Evolutionary conservation across 2,888 invertebrate species (phyloP).

Genomic region (Patella ulyssiponensis): DNA sequence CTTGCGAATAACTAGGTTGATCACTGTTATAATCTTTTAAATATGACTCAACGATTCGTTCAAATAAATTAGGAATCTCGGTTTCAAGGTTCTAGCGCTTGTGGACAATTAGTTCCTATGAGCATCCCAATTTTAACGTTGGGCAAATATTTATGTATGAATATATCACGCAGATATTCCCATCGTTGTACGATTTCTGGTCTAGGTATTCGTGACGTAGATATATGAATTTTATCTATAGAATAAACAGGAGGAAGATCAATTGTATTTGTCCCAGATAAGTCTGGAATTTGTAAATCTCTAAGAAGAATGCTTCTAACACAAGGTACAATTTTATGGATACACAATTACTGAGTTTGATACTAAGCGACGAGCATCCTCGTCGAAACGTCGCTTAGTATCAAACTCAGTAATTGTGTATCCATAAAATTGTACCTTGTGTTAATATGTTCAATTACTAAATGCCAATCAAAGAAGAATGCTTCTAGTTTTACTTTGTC

Average conservation of each 20-base stretch:
- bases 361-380: no score
- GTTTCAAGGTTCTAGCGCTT: background rate
- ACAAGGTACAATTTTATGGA: no score
- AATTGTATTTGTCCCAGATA: constrained; percentile 1
- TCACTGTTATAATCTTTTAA: background rate
- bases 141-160: background rate
- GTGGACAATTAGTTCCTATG: background rate
- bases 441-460: no score
- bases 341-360: no score
- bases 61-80: background rate
- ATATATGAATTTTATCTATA: background rate
- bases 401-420: no score
- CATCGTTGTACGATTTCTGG: constrained; percentile 4
- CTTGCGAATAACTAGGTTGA: constrained; percentile 7
- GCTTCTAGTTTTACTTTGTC: no score
- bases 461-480: no score
- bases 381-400: no score
- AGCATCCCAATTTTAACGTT: background rate
- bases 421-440: no score
- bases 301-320: no score
- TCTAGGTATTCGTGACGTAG: background rate
- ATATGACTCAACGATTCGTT: background rate
- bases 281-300: background rate
- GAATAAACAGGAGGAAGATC: background rate
- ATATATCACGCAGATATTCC: background rate